A percentile compares a stretch with the other conserved stretches of the same genome.
phyloP scores from a whole-genome alignment of 2,888 invertebrate genomes.

The Trichogramma evanescens region DNA sequence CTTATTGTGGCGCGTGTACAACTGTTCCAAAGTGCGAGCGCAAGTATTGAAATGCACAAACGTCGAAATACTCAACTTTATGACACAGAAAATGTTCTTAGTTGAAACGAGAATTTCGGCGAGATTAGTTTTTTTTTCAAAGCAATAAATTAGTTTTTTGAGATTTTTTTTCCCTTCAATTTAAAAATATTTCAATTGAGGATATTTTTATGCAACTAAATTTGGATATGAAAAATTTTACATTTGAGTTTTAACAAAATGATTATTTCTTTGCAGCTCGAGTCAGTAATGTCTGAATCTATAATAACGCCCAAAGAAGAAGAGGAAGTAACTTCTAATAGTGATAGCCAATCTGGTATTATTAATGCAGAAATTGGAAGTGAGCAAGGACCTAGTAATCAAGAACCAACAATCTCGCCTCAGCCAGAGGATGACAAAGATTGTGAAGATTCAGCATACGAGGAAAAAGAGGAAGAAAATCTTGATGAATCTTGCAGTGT shows the following conservation, averaged over 20 bases:
- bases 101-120: background rate
- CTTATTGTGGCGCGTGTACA: no score
- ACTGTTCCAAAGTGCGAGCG: no score
- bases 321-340: conserved; percentile 39
- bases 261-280: background rate
- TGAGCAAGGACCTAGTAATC: conserved; percentile 40
- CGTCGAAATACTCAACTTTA: no score
- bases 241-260: background rate
- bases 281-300: conserved; percentile 43
- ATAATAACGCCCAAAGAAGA: conserved; percentile 40
- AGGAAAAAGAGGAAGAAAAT: conserved; percentile 38
- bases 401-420: conserved; percentile 30
- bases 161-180: background rate
- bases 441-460: conserved; percentile 39
- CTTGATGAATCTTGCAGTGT: conserved; percentile 41
- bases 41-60: no score
- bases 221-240: background rate
- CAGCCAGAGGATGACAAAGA: conserved; percentile 38
- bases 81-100: background rate
- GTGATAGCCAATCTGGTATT: conserved; percentile 42
- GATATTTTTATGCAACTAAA: no score
- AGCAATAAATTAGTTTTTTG: background rate
- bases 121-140: background rate
- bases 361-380: conserved; percentile 39
- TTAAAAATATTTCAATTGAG: background rate